Evolutionary conservation across 1,140 invertebrate species (phyloP).

Genomic region (Odontomachus brunneus): DNA sequence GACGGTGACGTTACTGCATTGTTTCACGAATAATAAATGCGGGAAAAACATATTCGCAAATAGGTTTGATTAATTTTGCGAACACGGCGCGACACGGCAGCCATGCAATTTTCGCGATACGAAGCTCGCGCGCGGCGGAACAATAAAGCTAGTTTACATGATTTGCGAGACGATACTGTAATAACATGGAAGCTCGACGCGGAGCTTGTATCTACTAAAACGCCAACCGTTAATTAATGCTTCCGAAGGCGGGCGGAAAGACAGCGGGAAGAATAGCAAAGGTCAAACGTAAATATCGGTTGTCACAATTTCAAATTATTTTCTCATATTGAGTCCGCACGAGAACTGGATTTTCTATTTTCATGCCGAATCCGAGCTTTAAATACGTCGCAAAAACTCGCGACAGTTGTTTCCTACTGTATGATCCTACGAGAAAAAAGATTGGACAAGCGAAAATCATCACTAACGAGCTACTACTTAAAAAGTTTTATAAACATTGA

Average conservation of each 20-base stretch:
- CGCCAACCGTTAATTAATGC: conserved; percentile 49
- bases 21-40: conserved; percentile 38
- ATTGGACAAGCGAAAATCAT: too few species aligned
- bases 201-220: conserved; percentile 38
- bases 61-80: conserved; percentile 39
- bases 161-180: conserved; percentile 54
- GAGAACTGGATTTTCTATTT: too few species aligned
- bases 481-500: too few species aligned
- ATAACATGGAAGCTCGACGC: conserved; percentile 32
- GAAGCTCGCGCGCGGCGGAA: conserved; percentile 9
- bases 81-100: neutral
- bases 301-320: conserved; percentile 18
- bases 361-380: too few species aligned
- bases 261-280: conserved; percentile 27
- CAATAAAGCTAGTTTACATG: conserved; percentile 59
- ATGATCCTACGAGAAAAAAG: too few species aligned
- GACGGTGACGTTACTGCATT: neutral
- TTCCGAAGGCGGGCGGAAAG: conserved; percentile 7
- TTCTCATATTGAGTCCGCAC: neutral
- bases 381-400: too few species aligned
- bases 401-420: too few species aligned
- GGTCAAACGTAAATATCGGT: conserved; percentile 13
- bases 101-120: conserved; percentile 43
- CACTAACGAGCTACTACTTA: too few species aligned
- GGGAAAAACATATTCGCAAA: conserved; percentile 30